Base-by-base conservation (phyloP, 2,113 vertebrate genomes). In the Scomber japonicus region DNA sequence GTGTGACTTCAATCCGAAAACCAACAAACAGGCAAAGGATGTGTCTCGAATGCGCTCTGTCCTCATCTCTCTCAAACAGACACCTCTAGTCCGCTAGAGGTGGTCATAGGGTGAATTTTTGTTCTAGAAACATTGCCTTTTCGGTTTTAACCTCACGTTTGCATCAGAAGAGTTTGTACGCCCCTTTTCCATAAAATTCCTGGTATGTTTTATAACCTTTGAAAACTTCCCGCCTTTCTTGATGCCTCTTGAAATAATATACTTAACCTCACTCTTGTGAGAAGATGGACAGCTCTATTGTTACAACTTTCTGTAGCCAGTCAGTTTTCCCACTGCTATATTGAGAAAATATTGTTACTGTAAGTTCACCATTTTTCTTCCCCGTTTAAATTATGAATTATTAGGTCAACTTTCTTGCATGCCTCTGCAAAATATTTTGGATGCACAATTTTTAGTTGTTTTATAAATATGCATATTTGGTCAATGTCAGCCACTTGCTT, bases 1-100 rank as follows among this genome's bases (percentile, higher is more conserved):
- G 62, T 99, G 98, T 46, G 98, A 99, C 93, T 99, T 99, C 95
- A 99, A 99, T 70, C 98, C 98, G 69, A 99, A 99, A 95, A 99
- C 97, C 95, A 99, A 97, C 98, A 99, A 98, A 94, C 97, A 98
- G 88, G 97, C 96, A 61, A 99, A 99, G 95, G 98, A 99, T 17
- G 97, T 99, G 70, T 99, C 98, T 0, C 96, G 98, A 69, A 98
- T 99, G 97, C 97, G 98, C 67, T 99, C 97, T 0, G 96, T 99
- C 92, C 97, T 99, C 91, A 98, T 99, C 91, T 97, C 98, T 35
- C 96, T 99, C 85, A 99, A 99, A 95, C 98, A 99, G 96, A 96
- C 92, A 0, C 98, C 98, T 48, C 94, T 99, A 80, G 95, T 96
- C 84, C 98, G 97, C 93, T 99, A 98, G 88, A 57, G 88, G 21